Evolutionary conservation across 2,113 vertebrate species (phyloP), one percentile per base, ranked within the genome.

Genomic region (Microcebus tavaratra): DNA sequence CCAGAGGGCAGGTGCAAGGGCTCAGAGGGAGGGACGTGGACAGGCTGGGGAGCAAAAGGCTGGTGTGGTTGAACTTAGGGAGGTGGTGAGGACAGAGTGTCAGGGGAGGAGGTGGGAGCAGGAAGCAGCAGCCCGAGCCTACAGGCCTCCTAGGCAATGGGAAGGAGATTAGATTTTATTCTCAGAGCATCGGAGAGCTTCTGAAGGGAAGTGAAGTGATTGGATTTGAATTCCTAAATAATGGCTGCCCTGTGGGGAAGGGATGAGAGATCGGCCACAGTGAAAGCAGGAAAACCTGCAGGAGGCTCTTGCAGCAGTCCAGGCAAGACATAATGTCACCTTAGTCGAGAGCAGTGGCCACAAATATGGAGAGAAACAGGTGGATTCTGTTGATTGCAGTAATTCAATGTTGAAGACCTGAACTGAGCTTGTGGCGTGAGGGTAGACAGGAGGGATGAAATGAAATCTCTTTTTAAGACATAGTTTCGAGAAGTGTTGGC

Each of bases 151-250:
- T 29, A 57, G 81, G 59, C 81, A 39, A 12, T 9, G 48, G 72
- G 65, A 55, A 92, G 86, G 70, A 94, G 81, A 67, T 88, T 65
- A 10, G 21, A n/a, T 90, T 79, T 91, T 53, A 29, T 73, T 59
- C 72, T 53, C 31, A n/a, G 48, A 91, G 90, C 45, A 39, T 10
- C 34, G 78, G 90, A 36, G 93, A 73, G 67, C 20, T 55, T 92
- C 86, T 57, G 85, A 79, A 97, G 63, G 59, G 20, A 80, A 75
- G 36, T 23, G 36, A 91, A 86, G 65, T 80, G 29, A 91, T 25
- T 91, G 89, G n/a, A 86, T 87, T 82, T 83, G 86, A 94, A 86
- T 96, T 83, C 73, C 94, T 95, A 85, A 90, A n/a, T 85, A 88
- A 91, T 70, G 89, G 36, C 55, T 65, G 42, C 67, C 36, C 81